A percentile compares a stretch with the other conserved stretches of the same genome.
These are phyloP conservation scores for Hyalella azteca DNA, from an alignment of 2,888 invertebrate genomes.

Conservation along the genomic window DNA sequence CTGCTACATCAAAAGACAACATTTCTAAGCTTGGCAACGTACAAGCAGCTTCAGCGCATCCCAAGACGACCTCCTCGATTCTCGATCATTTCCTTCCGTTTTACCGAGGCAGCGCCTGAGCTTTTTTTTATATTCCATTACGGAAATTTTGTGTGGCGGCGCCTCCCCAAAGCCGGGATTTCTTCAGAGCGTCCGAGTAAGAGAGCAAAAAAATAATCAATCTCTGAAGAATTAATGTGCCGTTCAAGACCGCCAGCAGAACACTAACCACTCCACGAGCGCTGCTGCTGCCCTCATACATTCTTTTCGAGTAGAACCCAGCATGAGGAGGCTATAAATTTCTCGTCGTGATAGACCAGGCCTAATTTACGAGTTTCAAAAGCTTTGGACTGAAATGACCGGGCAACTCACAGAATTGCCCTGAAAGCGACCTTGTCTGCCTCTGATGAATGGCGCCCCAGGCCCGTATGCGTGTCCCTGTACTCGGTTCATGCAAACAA, in stretches of 20 bases:
- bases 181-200: slow-evolving; percentile 26
- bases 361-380: slow-evolving; percentile 36
- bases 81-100: not conserved
- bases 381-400: slow-evolving; percentile 30
- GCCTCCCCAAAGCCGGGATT: slow-evolving; percentile 24
- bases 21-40: too few relatives aligned
- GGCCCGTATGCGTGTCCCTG: not conserved
- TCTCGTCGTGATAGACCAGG: slow-evolving; percentile 27
- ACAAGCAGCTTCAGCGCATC: too few relatives aligned
- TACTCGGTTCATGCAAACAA: too few relatives aligned
- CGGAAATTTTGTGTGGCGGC: slow-evolving; percentile 18
- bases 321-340: slow-evolving; percentile 28
- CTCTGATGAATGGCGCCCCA: slow-evolving; percentile 5
- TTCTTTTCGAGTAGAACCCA: slow-evolving; percentile 28
- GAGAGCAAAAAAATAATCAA: slow-evolving; percentile 32
- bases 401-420: slow-evolving; percentile 14
- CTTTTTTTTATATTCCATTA: slow-evolving; percentile 32
- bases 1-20: too few relatives aligned
- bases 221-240: slow-evolving; percentile 36
- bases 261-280: slow-evolving; percentile 26
- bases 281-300: slow-evolving; percentile 16
- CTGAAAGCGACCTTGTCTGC: slow-evolving; percentile 11
- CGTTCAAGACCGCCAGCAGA: slow-evolving; percentile 21
- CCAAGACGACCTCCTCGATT: too few relatives aligned
- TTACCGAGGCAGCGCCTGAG: not conserved